A percentile compares a stretch with the other conserved stretches of the same genome.
Conservation (phyloP, 2,888 invertebrate species). For the Hoplodrina ambigua region DNA sequence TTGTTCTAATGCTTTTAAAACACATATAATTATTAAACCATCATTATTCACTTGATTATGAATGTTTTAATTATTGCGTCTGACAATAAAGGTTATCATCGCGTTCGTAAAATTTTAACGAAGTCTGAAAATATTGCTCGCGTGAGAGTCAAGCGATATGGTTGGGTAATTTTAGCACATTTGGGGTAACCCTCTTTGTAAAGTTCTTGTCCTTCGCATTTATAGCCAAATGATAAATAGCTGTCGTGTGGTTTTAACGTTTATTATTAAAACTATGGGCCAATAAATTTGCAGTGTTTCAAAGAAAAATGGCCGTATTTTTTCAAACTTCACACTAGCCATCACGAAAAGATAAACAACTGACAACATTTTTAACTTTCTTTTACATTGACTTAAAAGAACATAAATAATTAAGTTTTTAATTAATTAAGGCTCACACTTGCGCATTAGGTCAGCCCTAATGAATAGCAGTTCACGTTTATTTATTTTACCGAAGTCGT, state of each 20-base stretch:
- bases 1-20: constrained; percentile 16
- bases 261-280: constrained; percentile 36
- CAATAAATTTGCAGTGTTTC: constrained; percentile 47
- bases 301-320: constrained; percentile 43
- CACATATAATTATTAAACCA: constrained; percentile 11
- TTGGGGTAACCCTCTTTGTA: constrained; percentile 38
- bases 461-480: constrained; percentile 60
- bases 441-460: constrained; percentile 64
- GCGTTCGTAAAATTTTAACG: constrained; percentile 13
- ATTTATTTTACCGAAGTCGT: constrained; percentile 68
- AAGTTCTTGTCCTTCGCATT: constrained; percentile 41
- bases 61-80: constrained; percentile 14
- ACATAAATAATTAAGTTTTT: constrained; percentile 52
- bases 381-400: constrained; percentile 34
- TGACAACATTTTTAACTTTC: constrained; percentile 33
- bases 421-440: constrained; percentile 55
- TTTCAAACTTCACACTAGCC: constrained; percentile 43
- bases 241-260: constrained; percentile 27
- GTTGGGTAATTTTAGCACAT: constrained; percentile 42
- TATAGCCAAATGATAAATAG: constrained; percentile 51
- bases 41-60: constrained; percentile 18
- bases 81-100: constrained; percentile 3
- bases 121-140: constrained; percentile 13
- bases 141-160: constrained; percentile 34
- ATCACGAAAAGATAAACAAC: constrained; percentile 51